phyloP scores from a whole-genome alignment of 1,140 invertebrate species.

The Zaprionus camerounensis region DNA sequence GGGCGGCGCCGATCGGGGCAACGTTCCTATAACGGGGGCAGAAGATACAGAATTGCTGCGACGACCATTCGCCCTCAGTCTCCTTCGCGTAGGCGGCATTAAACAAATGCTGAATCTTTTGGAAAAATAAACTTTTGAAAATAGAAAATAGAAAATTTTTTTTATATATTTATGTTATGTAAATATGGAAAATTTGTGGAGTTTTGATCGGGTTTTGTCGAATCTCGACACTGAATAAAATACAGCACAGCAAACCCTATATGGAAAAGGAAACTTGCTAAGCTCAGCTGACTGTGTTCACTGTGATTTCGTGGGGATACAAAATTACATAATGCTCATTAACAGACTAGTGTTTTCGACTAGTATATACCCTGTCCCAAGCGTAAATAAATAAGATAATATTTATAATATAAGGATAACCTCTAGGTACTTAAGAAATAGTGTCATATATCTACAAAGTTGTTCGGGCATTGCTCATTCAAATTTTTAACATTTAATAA shows the following conservation, averaged over 20 bases:
- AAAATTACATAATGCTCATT: not conserved
- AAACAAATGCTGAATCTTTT: too few species aligned
- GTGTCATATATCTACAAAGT: too few species aligned
- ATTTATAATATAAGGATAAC: too few species aligned
- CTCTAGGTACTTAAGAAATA: too few species aligned
- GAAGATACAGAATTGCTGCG: not conserved
- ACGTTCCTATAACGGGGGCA: not conserved
- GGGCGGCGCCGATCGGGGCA: not conserved
- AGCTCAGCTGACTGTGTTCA: not conserved
- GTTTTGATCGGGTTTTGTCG: not conserved
- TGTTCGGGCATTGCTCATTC: fast-evolving
- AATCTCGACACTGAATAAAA: not conserved
- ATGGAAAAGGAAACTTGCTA: not conserved
- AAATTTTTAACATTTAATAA: too few species aligned
- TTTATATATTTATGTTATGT: not conserved
- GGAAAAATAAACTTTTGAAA: not conserved
- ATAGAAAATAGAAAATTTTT: not conserved
- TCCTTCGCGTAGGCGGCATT: not conserved
- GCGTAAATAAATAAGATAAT: too few species aligned
- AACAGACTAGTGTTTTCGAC: too few species aligned
- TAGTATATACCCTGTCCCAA: too few species aligned
- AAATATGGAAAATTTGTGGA: not conserved
- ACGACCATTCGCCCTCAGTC: not conserved
- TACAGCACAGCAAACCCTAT: not conserved
- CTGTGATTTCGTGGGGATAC: not conserved